Base-by-base conservation (phyloP, 2,113 vertebrate species). In the Salvelinus sp. region DNA sequence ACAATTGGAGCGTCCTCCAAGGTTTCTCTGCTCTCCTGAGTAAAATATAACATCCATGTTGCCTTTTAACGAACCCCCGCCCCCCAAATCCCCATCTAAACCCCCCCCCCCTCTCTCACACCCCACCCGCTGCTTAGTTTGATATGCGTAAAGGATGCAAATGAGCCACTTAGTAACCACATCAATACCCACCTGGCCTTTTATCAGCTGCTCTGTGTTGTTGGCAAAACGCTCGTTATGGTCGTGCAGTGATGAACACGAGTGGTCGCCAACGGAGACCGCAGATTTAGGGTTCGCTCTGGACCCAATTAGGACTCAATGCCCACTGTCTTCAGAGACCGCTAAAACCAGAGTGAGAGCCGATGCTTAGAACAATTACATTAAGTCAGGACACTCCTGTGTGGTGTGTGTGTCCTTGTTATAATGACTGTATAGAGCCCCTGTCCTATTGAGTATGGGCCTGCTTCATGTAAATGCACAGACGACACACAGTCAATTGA, bases 131-230 rank as follows among this genome's bases (percentile, higher is more conserved):
- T 74, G 44, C 83, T 81, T 84, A 83, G 80, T 86, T 88, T 93
- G 93, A 95, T 88, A 87, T 94, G 95, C 93, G 92, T 96, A 95
- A 96, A 96, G 79, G 95, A 96, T 97, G 95, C 95, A 98, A 97
- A 98, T 97, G 92, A 95, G 95, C 95, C 94, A 94, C 93, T 96
- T 96, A 96, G 95, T 96, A 97, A 96, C 94, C 95, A 95, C 94
- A 96, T 97, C 96, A 97, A 96, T 98, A 96, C 94, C 95, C 94
- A 95, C 94, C 95, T 95, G 93, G 95, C 94, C 94, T 95, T 94
- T 95, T 96, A 97, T 97, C 96, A 95, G 94, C 85, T 80, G 93
- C 92, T 94, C 94, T 95, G 94, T 95, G 94, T 96, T 96, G 95
- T 96, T 96, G 95, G 94, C 93, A 95, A 88, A 95, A 95, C 92